Conservation (phyloP, 92 coral and sea anemone species). For the Nematostella vectensis region DNA sequence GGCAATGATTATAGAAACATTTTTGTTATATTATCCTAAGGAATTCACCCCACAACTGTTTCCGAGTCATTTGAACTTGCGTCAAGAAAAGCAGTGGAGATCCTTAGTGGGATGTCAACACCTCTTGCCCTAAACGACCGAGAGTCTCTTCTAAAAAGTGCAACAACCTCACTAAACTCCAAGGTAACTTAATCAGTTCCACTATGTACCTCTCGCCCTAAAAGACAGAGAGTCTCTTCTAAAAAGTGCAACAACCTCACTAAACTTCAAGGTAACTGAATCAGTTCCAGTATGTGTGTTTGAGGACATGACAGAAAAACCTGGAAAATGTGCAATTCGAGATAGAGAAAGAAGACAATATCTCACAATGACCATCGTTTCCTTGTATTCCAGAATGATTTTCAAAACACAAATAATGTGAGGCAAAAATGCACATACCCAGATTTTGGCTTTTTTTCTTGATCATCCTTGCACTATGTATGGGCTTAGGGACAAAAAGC, state of each 20-base stretch:
- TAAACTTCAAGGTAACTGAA: slow-evolving; percentile 94
- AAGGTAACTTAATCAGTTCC: too few relatives aligned
- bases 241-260: slow-evolving; percentile 94
- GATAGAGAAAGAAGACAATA: too few relatives aligned
- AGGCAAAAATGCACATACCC: too few relatives aligned
- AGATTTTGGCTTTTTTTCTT: too few relatives aligned
- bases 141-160: slow-evolving; percentile 91
- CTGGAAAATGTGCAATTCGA: too few relatives aligned
- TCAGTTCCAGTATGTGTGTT: neutral
- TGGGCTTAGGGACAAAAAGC: too few relatives aligned
- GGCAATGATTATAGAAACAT: too few relatives aligned
- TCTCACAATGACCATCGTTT: too few relatives aligned
- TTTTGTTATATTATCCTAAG: slow-evolving; percentile 33
- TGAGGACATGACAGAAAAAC: too few relatives aligned
- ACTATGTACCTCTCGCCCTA: slow-evolving; percentile 80
- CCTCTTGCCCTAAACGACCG: slow-evolving; percentile 90
- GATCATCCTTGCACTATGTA: too few relatives aligned
- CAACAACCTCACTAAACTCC: slow-evolving; percentile 87
- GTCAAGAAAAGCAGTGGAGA: slow-evolving; percentile 78
- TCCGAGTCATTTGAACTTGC: slow-evolving; percentile 93
- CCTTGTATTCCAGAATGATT: too few relatives aligned
- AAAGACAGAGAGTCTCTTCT: slow-evolving; percentile 84
- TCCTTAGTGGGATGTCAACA: slow-evolving; percentile 71
- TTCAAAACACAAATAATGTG: too few relatives aligned
- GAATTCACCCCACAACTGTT: slow-evolving; percentile 91